These are phyloP conservation scores for Caenorhabditis becei DNA, from an alignment of 2,888 invertebrate species.

Conservation along the genomic window DNA sequence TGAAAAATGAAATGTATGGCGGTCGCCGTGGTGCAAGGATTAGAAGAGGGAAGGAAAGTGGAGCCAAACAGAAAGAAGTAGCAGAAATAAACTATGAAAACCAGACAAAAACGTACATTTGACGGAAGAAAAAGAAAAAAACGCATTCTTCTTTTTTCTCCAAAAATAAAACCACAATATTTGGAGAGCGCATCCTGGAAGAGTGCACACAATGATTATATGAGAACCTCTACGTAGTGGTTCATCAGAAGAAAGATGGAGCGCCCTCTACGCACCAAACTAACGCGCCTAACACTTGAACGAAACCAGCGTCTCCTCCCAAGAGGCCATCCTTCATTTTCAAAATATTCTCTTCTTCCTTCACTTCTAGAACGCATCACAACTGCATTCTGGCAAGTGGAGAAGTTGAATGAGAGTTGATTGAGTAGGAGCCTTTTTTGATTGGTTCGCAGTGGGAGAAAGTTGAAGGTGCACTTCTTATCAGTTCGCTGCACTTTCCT, in stretches of 20 bases:
- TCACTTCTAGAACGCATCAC: slow-evolving; percentile 4
- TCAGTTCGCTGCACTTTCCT: slow-evolving; percentile 8
- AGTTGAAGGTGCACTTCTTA: neutral
- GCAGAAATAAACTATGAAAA: neutral
- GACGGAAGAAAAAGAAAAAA: neutral
- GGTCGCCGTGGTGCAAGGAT: slow-evolving; percentile 29
- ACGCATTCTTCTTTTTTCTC: neutral
- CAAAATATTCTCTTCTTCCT: slow-evolving; percentile 22
- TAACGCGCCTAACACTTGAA: slow-evolving; percentile 33
- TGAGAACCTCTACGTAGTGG: neutral
- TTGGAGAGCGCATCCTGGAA: neutral
- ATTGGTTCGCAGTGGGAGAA: neutral
- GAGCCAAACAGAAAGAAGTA: neutral
- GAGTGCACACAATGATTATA: slow-evolving; percentile 21
- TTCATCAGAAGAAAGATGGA: slow-evolving; percentile 15
- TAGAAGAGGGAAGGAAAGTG: slow-evolving; percentile 8
- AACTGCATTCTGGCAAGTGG: neutral
- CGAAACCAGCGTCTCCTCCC: slow-evolving; percentile 25
- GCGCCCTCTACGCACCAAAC: neutral
- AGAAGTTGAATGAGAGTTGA: slow-evolving; percentile 3
- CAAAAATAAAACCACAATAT: slow-evolving; percentile 3
- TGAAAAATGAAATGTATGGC: slow-evolving; percentile 36
- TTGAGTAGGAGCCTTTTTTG: neutral
- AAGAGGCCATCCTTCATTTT: slow-evolving; percentile 51
- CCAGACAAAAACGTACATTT: neutral